Percentiles rank a stretch among this genome's conserved stretches.
Evolutionary conservation across 37 sponge, comb jelly and placozoan genomes (phyloP).

Genomic region (Petrosia ficiformis): DNA sequence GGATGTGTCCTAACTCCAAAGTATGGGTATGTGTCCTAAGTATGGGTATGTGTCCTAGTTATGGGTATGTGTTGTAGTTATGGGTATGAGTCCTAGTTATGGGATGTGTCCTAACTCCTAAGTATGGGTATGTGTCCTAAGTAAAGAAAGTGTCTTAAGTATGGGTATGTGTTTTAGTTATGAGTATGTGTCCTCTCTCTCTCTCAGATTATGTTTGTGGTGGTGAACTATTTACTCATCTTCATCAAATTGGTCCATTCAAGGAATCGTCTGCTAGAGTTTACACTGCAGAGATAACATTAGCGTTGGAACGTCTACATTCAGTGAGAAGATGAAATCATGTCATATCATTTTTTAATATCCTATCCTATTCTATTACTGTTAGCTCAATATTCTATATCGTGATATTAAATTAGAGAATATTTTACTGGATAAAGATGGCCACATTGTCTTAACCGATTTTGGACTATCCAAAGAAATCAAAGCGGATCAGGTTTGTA

Average conservation of each 20-base stretch:
- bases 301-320: slow-evolving; percentile 92
- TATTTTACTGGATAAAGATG: slow-evolving; percentile 85
- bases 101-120: too few species aligned
- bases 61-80: too few species aligned
- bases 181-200: too few species aligned
- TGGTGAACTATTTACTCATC: slow-evolving; percentile 96
- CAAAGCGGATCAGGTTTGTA: slow-evolving; percentile 51
- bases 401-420: slow-evolving; percentile 97
- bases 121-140: too few species aligned
- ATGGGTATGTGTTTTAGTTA: too few species aligned
- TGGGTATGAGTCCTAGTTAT: too few species aligned
- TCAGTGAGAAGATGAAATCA: slow-evolving; percentile 31
- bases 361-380: not conserved
- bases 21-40: too few species aligned
- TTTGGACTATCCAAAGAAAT: slow-evolving; percentile 95
- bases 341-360: not conserved
- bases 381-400: slow-evolving; percentile 90
- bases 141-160: too few species aligned
- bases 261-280: slow-evolving; percentile 69
- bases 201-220: slow-evolving; percentile 91
- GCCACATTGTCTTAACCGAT: slow-evolving; percentile 94
- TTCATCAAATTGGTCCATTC: slow-evolving; percentile 82
- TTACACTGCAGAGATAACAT: slow-evolving; percentile 85
- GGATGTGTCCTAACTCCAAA: too few species aligned
- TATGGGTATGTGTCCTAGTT: too few species aligned